These are phyloP conservation scores for Circaetus gallicus DNA, from an alignment of 2,113 vertebrate genomes.

Conservation along the genomic window DNA sequence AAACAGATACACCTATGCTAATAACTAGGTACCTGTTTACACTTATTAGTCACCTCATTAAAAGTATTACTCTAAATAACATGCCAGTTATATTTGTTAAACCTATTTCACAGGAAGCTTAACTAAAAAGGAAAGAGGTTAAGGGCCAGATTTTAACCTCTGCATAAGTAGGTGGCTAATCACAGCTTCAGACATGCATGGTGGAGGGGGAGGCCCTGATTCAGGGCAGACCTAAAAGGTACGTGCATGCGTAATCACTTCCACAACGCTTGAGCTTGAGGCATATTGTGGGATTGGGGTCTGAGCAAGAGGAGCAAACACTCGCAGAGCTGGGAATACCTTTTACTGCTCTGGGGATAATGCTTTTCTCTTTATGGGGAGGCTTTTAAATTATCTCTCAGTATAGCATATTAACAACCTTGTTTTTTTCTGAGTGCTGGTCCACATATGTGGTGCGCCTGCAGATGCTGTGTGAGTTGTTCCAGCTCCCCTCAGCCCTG, in stretches of 20 bases:
- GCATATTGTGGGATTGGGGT: background rate
- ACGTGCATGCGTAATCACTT: background rate
- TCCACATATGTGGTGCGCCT: conserved; percentile 19
- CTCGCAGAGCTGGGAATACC: background rate
- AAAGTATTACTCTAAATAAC: conserved; percentile 42
- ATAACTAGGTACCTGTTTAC: conserved; percentile 27
- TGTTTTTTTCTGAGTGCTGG: background rate
- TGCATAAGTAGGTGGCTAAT: conserved; percentile 53
- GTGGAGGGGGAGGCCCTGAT: background rate
- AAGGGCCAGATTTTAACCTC: conserved; percentile 54
- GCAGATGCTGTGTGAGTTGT: background rate
- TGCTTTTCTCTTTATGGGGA: conserved; percentile 25
- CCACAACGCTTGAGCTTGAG: background rate
- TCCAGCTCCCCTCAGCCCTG: conserved; percentile 39
- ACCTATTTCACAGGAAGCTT: conserved; percentile 50
- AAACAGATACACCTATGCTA: conserved; percentile 21
- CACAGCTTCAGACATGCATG: background rate
- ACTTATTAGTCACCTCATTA: conserved; percentile 21
- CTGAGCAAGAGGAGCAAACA: background rate
- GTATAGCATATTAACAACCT: conserved; percentile 49
- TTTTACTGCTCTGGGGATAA: conserved; percentile 26
- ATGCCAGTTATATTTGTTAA: conserved; percentile 22
- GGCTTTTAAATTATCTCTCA: conserved; percentile 53
- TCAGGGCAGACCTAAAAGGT: background rate
- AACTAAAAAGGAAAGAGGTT: conserved; percentile 52